Evolutionary conservation across 1,140 invertebrate species (phyloP).

Genomic region (Pinna nobilis): DNA sequence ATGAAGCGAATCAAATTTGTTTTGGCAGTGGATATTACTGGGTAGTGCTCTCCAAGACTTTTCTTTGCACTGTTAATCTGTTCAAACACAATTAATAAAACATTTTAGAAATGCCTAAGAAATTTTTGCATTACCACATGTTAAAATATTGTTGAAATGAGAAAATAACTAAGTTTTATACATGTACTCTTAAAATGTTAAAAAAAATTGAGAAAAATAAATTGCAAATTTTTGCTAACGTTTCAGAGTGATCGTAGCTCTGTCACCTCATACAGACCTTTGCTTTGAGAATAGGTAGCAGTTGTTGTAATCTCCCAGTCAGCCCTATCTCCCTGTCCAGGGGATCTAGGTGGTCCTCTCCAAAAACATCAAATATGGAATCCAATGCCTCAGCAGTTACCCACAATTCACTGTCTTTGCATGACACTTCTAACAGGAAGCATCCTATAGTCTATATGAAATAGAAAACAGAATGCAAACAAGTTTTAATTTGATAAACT

Average conservation of each 20-base stretch:
- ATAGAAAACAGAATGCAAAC: conserved; percentile 3
- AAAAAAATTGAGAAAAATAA: too few species aligned
- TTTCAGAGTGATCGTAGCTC: neutral
- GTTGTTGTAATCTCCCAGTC: conserved; percentile 77
- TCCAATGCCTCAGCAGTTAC: conserved; percentile 85
- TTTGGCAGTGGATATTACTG: conserved; percentile 82
- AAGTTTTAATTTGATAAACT: too few species aligned
- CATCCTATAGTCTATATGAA: conserved; percentile 63
- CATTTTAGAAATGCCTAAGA: too few species aligned
- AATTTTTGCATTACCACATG: too few species aligned
- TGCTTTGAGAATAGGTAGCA: conserved; percentile 80
- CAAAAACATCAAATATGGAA: conserved; percentile 85
- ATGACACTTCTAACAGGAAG: conserved; percentile 74
- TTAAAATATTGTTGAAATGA: too few species aligned
- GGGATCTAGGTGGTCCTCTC: conserved; percentile 83
- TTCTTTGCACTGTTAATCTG: conserved; percentile 79
- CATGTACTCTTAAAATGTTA: too few species aligned
- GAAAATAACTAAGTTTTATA: too few species aligned
- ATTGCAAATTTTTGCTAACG: too few species aligned
- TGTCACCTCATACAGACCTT: conserved; percentile 76
- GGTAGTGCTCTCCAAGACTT: conserved; percentile 80
- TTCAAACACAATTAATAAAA: conserved; percentile 45
- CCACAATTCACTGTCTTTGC: conserved; percentile 79
- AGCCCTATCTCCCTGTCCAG: conserved; percentile 80
- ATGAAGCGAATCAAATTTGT: conserved; percentile 84